These are phyloP conservation scores for Celastrina argiolus DNA, from an alignment of 2,888 invertebrate genomes.

Conservation along the genomic window DNA sequence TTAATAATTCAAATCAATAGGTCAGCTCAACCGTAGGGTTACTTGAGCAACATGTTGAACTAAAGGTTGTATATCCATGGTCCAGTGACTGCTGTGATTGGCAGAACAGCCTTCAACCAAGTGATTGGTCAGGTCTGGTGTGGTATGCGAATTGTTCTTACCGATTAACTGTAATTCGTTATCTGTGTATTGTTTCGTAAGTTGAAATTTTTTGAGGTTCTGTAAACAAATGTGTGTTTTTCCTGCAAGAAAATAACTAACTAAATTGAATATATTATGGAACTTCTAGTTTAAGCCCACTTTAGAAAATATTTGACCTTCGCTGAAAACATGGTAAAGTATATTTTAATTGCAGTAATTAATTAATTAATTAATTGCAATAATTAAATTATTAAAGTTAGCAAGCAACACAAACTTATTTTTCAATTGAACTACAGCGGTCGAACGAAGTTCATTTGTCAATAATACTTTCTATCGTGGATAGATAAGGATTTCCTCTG, in stretches of 20 bases:
- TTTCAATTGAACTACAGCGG: too few species aligned
- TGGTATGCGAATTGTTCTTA: constrained; percentile 51
- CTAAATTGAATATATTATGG: too few species aligned
- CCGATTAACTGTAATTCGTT: constrained; percentile 41
- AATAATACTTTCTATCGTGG: constrained; percentile 8
- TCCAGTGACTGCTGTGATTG: constrained; percentile 5
- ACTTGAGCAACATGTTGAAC: background rate
- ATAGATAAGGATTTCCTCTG: constrained; percentile 18
- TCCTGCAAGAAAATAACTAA: too few species aligned
- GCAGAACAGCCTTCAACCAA: constrained; percentile 50
- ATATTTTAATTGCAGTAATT: too few species aligned
- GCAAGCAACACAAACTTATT: too few species aligned
- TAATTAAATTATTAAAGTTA: too few species aligned
- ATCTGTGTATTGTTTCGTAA: constrained; percentile 38
- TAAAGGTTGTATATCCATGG: constrained; percentile 17
- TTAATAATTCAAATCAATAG: background rate
- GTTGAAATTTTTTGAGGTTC: too few species aligned
- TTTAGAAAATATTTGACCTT: too few species aligned
- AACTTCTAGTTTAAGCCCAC: too few species aligned
- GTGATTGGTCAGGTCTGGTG: constrained; percentile 44
- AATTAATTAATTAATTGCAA: too few species aligned
- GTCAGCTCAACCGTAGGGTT: background rate
- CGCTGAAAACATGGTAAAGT: too few species aligned
- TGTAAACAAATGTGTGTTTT: too few species aligned
- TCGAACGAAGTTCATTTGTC: background rate